Evolutionary conservation across 2,113 vertebrate species (phyloP), one percentile per base, ranked within the genome.

Genomic region (Gobius niger): DNA sequence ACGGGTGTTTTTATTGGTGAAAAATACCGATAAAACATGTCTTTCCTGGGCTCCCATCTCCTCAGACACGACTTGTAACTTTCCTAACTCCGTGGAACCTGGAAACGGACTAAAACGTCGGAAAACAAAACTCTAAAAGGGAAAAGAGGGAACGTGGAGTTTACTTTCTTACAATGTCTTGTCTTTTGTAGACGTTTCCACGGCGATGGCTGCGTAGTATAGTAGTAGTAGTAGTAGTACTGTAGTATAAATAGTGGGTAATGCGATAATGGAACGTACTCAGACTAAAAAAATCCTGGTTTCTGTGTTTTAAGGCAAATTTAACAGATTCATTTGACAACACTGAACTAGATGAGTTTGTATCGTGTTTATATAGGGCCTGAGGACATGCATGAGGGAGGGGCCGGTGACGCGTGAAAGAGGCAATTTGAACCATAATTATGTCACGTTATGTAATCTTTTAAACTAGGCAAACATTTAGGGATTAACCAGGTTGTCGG

Each of bases 291-390:
- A 50, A 60, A 60, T 60, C 34, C 40, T 65, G 52, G 67, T 74
- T 78, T 75, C 60, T 52, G 68, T 57, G 77, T 65, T 68, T 84
- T 78, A 88, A 84, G 81, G 82, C 82, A 85, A 87, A 84, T 85
- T 68, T 69, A 80, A 78, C 78, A 63, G 63, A 68, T 65, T 4
- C 52, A 49, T 54, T 73, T 9, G 8, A 71, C 53, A 53, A 67
- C 59, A 60, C 13, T 13, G 59, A 47, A 70, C 41, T 9, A 34
- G 65, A 69, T 47, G 47, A 59, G 54, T 18, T 65, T 34, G 7
- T 78, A 65, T 63, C 44, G 70, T 66, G 77, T 77, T 76, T 82
- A 56, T 79, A 71, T 7, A 69, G 63, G 66, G 78, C 73, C 85
- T 69, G 67, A 76, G 82, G 73, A 62, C 82, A 84, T 82, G 86